Base-by-base conservation (phyloP, 2,888 invertebrate species). In the Pristionchus exspectatus region DNA sequence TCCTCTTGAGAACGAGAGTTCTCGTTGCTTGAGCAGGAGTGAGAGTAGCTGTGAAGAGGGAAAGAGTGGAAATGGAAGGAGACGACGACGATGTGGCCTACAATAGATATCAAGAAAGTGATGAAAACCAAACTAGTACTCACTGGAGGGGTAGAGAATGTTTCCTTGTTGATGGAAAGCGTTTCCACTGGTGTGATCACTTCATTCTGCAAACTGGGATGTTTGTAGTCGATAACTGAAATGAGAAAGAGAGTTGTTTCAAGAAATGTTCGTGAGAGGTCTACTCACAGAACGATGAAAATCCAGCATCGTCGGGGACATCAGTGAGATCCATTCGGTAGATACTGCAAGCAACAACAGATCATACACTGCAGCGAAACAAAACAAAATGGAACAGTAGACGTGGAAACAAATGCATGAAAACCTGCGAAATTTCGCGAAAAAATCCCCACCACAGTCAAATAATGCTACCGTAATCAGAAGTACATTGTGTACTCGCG, bases 1-100 rank as follows among this genome's bases (percentile, higher is more conserved):
- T 87, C 50, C 87, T 66, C 87, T 87, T 87, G 87, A 87, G 59
- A 18, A 59, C 56, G 50, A 87, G 66, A 14, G 87, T 87, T 69
- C 87, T 44, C n/a, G 87, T 87, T 12, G 87, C 50, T 69, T 87
- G 87, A 66, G 69, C 69, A 14, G 69, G 66, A 87, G 87, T 87
- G 9, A 87, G 84, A 33, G 21, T n/a, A 56, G 84, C 9, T n/a
- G n/a, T 24, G 54, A 59, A 21, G 12, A 85, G 59, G 24, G 56
- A 85, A 27, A 33, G 12, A 59, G 12, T 59, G 9, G 84, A 59
- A 14, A 33, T 27, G 27, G 59, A 85, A 59, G 50, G 0, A 54
- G 81, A 81, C 14, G 27, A 54, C 38, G 44, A 33, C 30, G 69
- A 24, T 9, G 77, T 77, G 0, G 38, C 77, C 77, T 77, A 4